Conservation (phyloP, 2,113 vertebrate genomes). For the Steatornis caripensis region DNA sequence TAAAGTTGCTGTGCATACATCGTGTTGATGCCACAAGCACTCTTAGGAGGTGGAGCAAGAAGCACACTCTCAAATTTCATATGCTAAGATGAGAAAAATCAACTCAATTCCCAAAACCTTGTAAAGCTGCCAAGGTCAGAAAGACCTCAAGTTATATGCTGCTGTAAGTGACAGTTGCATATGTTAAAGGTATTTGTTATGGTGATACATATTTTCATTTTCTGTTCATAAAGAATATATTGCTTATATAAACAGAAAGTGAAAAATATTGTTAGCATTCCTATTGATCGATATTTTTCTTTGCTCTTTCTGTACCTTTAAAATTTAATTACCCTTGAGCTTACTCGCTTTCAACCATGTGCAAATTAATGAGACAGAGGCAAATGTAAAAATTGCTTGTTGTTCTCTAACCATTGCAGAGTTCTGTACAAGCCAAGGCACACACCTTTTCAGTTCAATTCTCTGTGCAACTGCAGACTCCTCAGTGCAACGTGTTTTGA, state of each 20-base stretch:
- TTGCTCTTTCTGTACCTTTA: background rate
- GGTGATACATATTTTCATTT: background rate
- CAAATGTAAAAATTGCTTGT: background rate
- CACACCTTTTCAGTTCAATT: background rate
- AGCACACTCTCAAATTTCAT: background rate
- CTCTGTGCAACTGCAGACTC: background rate
- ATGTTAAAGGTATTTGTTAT: background rate
- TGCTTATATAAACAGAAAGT: background rate
- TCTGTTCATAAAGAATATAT: background rate
- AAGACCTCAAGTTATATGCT: background rate
- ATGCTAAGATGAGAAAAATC: background rate
- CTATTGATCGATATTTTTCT: background rate
- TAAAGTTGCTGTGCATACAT: background rate
- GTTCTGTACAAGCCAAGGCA: background rate
- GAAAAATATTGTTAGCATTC: background rate
- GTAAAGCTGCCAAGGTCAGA: background rate
- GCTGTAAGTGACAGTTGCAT: background rate
- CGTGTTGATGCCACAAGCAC: rapidly evolving
- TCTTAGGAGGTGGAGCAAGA: background rate
- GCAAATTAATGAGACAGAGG: background rate
- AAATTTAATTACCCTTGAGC: background rate
- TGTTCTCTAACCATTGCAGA: background rate
- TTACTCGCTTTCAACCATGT: background rate
- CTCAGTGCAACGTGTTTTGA: background rate
- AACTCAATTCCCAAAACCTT: background rate